Evolutionary conservation across 2,797 vertebrate genomes (phyloP).

Genomic region (Semotilus atromaculatus): DNA sequence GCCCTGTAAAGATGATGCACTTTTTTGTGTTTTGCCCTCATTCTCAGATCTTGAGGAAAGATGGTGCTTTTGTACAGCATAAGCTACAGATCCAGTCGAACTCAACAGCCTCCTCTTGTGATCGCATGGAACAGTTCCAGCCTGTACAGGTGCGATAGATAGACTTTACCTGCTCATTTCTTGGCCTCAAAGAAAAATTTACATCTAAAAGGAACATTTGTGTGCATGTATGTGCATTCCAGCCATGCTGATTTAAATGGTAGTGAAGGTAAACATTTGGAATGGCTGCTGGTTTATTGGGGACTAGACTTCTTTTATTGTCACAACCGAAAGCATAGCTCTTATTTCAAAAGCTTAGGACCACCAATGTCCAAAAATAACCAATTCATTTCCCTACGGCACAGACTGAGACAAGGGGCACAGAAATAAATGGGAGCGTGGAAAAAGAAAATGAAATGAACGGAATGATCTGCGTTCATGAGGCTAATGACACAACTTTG

Average conservation of each 20-base stretch:
- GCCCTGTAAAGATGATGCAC: background rate
- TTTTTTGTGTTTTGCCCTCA: background rate
- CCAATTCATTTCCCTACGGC: constrained; percentile 48
- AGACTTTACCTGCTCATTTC: constrained; percentile 67
- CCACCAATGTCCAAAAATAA: constrained; percentile 53
- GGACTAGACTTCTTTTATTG: constrained; percentile 16
- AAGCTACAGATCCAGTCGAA: background rate
- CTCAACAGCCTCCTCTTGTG: constrained; percentile 61
- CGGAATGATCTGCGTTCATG: constrained; percentile 45
- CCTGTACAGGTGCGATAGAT: constrained; percentile 76
- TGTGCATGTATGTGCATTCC: background rate
- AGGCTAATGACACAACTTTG: constrained; percentile 57
- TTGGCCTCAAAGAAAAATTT: constrained; percentile 69
- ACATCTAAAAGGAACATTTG: constrained; percentile 21
- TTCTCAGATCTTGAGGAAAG: constrained; percentile 4
- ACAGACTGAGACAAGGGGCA: constrained; percentile 41
- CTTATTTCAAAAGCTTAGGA: constrained; percentile 3
- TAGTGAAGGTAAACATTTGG: constrained; percentile 4
- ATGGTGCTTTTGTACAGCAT: constrained; percentile 8
- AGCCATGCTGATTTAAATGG: constrained; percentile 44
- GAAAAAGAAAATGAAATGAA: constrained; percentile 39
- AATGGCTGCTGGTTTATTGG: constrained; percentile 19
- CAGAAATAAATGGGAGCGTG: constrained; percentile 15
- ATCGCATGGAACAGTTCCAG: constrained; percentile 75
- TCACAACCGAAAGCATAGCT: background rate